Evolutionary conservation across 2,888 invertebrate genomes (phyloP), one percentile per base, ranked within the genome.

Genomic region (Entomobrya proxima): DNA sequence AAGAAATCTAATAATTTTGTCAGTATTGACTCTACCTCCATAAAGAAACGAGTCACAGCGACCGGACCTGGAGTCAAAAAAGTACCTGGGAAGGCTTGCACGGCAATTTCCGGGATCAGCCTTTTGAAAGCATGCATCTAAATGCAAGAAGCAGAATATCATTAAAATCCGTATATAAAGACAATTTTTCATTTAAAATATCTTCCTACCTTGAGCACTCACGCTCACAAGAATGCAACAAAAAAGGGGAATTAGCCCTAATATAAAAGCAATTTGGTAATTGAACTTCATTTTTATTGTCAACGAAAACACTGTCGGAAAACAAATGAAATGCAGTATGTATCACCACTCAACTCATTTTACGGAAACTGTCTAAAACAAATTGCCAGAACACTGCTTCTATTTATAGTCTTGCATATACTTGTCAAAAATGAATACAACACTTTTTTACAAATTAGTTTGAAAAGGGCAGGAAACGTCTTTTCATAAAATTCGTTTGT

Each of bases 11-110:
- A 21, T 35, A 35, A 11, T 24, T 67, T n/a, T 37, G 9, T 67
- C n/a, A 67, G 11, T 21, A 21, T n/a, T 4, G n/a, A n/a, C n/a
- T n/a, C 21, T 61, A 13, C 91, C 91, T 6, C 91, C 90, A 32
- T 90, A 91, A 21, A 88, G 50, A 74, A 91, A 91, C 4, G 35
- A 15, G 64, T 89, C 88, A 76, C 91, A 91, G 13, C 72, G 24
- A 2, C 89, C 87, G 13, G 88, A 80, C 30, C 82, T 77, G 0
- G 85, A 61, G 55, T 91, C 88, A 86, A 87, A 91, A 86, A 69
- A 90, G 76, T 67, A 91, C 2, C 86, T 72, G 0, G 82, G 77
- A 7, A 90, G 64, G 44, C 61, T 76, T 7, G 85, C 88, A 9
- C 74, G 75, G 58, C 88, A 88, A 2, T 40, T 24, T 1, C 88